A percentile compares a stretch with the other conserved stretches of the same genome.
phyloP scores from a whole-genome alignment of 2,113 vertebrate species.

The Eonycteris spelaea region DNA sequence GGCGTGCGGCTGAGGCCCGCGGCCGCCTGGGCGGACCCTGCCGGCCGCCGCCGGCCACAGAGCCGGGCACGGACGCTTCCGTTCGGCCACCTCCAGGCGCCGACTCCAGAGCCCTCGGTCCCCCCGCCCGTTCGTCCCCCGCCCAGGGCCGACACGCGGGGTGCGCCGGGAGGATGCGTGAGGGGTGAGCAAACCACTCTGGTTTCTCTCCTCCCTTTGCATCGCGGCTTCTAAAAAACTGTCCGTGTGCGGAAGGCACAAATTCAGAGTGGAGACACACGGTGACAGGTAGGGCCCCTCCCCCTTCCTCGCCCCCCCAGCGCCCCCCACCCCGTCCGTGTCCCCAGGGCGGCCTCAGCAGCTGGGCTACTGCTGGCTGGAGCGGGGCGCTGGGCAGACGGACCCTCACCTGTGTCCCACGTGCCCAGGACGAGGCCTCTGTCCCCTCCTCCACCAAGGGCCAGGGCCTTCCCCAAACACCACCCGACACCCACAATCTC shows the following conservation, averaged over 20 bases:
- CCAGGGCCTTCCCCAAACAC: neutral
- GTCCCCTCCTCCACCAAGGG: no score
- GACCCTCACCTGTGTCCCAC: neutral
- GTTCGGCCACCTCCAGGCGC: no score
- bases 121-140: no score
- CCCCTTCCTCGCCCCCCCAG: fast-evolving
- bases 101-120: no score
- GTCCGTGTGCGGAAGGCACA: neutral
- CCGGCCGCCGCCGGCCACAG: no score
- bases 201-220: neutral
- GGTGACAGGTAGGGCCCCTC: no score
- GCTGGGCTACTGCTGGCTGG: neutral
- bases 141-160: neutral
- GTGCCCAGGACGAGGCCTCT: fast-evolving
- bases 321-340: no score
- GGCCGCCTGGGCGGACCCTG: neutral
- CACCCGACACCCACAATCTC: neutral
- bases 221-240: neutral
- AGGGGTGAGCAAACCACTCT: no score
- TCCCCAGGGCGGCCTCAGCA: neutral
- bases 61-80: no score
- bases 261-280: no score
- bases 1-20: neutral
- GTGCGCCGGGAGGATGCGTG: fast-evolving
- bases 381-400: neutral